Evolutionary conservation across 2,113 vertebrate genomes (phyloP).

Genomic region (Paramormyrops kingsleyae): DNA sequence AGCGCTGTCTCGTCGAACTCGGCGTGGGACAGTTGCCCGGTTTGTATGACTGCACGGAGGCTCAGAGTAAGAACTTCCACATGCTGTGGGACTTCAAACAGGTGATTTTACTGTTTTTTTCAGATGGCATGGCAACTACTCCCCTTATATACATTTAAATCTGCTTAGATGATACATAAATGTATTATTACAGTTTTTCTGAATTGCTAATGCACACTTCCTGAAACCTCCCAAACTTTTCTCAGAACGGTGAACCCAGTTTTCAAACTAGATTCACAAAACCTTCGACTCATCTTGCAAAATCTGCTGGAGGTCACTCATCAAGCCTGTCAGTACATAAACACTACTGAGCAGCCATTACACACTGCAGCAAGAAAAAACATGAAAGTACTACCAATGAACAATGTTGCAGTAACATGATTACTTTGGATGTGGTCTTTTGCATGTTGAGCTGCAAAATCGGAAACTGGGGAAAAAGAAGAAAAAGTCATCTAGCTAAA

Average conservation of each 20-base stretch:
- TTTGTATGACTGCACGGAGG: conserved; percentile 42
- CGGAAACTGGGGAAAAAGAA: not conserved
- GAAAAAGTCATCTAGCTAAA: not conserved
- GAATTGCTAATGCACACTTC: not conserved
- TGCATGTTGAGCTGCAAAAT: not conserved
- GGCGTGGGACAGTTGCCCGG: conserved; percentile 28
- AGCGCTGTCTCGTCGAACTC: conserved; percentile 49
- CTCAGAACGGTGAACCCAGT: not conserved
- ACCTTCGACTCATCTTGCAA: not conserved
- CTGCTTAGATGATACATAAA: not conserved
- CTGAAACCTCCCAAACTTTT: not conserved
- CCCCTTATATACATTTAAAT: not conserved
- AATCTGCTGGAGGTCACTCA: not conserved
- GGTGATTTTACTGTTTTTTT: conserved; percentile 32
- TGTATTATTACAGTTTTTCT: not conserved
- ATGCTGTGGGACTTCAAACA: conserved; percentile 61
- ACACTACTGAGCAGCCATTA: not conserved
- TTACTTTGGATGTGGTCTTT: not conserved
- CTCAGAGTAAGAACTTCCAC: conserved; percentile 35
- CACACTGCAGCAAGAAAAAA: not conserved
- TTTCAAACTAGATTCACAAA: not conserved
- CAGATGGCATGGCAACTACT: not conserved
- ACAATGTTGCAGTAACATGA: not conserved
- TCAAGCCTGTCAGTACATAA: not conserved
- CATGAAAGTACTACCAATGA: not conserved